Evolutionary conservation across 2,888 invertebrate species (phyloP).

Genomic region (Brenthis daphne): DNA sequence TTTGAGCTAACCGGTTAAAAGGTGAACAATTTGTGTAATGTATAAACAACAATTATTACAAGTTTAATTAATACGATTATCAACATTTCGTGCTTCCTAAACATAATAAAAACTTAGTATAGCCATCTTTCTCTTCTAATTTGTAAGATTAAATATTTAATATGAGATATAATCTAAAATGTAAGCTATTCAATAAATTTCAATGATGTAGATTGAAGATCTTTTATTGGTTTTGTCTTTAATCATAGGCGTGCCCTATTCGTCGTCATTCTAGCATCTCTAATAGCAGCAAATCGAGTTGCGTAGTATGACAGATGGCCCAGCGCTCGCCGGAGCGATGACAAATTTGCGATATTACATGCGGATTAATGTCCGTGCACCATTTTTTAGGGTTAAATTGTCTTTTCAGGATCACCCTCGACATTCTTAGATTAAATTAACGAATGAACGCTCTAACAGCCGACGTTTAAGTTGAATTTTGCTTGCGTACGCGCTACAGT

Average conservation of each 20-base stretch:
- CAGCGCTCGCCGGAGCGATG: conserved; percentile 65
- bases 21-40: background rate
- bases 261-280: conserved; percentile 50
- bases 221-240: conserved; percentile 33
- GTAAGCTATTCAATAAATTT: conserved; percentile 1
- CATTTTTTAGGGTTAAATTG: conserved; percentile 82
- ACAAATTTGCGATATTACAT: conserved; percentile 82
- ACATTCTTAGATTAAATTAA: conserved; percentile 33
- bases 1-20: background rate
- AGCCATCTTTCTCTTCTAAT: no score
- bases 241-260: conserved; percentile 47
- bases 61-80: background rate
- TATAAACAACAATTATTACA: background rate
- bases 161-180: background rate
- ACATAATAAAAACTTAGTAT: no score
- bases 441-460: conserved; percentile 43
- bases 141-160: no score
- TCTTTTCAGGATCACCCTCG: conserved; percentile 73
- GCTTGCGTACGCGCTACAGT: conserved; percentile 37
- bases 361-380: conserved; percentile 79
- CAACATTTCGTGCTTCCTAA: no score
- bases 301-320: conserved; percentile 72
- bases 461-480: conserved; percentile 46
- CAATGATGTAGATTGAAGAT: conserved; percentile 10
- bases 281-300: conserved; percentile 76